These are phyloP conservation scores for Chrysopa pallens DNA, from an alignment of 1,140 invertebrate species.

Conservation along the genomic window DNA sequence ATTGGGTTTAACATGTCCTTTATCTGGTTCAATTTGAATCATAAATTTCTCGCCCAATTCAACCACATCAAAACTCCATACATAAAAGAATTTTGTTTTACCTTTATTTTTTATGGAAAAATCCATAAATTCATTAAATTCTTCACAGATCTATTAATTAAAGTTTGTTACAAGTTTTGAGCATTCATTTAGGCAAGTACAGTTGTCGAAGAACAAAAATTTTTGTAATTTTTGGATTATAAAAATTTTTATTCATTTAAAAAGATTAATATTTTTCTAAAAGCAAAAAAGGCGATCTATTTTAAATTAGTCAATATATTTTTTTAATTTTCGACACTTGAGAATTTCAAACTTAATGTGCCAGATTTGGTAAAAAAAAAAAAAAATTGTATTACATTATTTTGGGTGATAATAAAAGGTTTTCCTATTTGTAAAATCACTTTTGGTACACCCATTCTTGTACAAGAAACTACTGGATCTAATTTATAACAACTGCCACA, in stretches of 20 bases:
- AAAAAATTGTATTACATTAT: neutral
- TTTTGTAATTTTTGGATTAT: no score
- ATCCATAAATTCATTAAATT: neutral
- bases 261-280: no score
- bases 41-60: neutral
- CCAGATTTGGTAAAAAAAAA: no score
- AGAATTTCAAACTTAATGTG: no score
- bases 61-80: neutral
- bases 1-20: neutral
- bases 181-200: no score
- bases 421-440: neutral
- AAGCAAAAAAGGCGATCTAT: no score
- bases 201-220: no score
- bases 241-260: no score
- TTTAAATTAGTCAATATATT: no score
- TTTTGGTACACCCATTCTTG: neutral
- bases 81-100: neutral
- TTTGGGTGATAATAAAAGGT: neutral
- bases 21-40: neutral
- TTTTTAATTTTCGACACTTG: no score
- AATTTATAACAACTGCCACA: neutral
- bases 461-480: neutral
- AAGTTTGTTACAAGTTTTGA: no score
- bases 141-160: neutral
- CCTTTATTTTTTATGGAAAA: neutral